Conservation (phyloP, 2,113 vertebrate species). For the Pterocles gutturalis region DNA sequence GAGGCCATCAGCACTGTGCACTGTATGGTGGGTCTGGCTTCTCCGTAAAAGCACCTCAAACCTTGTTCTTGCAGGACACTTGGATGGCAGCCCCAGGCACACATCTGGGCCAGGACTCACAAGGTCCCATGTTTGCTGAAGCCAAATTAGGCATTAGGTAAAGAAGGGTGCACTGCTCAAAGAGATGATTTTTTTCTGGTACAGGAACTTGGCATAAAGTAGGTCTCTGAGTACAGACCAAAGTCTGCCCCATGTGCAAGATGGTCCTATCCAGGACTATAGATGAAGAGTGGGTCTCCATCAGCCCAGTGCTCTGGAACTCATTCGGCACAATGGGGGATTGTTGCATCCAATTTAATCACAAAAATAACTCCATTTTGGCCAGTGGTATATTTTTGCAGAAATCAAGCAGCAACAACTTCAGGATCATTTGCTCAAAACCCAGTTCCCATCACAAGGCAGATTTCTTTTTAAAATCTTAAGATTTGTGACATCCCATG, state of each 20-base stretch:
- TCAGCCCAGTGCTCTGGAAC: rapidly evolving
- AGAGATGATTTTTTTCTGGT: neutral
- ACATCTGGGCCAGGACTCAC: neutral
- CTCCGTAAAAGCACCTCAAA: neutral
- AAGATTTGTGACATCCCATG: too few species aligned
- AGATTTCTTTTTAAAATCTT: neutral
- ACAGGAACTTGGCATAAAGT: neutral
- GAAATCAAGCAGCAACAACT: neutral
- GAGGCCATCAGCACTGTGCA: neutral
- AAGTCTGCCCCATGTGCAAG: neutral
- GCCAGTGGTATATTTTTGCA: neutral
- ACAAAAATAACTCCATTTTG: neutral
- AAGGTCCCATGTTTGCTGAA: neutral
- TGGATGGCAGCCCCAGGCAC: neutral
- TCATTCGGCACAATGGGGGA: rapidly evolving
- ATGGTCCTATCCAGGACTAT: neutral
- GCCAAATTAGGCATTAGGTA: neutral
- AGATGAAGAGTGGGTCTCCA: neutral
- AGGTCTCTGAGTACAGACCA: neutral
- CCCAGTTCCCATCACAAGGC: neutral
- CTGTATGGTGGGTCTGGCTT: neutral
- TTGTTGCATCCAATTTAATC: neutral
- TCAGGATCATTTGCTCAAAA: neutral
- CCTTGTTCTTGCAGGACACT: neutral
- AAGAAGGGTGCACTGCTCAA: rapidly evolving